phyloP scores from a whole-genome alignment of 2,888 invertebrate species.

The Cantharis lateralis region DNA sequence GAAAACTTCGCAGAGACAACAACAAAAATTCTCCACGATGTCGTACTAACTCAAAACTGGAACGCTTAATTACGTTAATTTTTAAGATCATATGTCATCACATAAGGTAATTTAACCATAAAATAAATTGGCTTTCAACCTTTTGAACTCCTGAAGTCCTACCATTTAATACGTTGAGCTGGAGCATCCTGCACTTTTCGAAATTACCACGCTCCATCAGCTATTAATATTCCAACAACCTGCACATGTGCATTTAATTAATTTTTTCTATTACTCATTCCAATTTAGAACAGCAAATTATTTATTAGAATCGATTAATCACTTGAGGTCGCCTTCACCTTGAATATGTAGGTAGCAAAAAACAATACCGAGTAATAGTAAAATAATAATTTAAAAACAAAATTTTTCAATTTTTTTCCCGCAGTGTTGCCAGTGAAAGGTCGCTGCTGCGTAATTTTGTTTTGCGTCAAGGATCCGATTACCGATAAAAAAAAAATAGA shows the following conservation, averaged over 20 bases:
- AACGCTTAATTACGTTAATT: not conserved
- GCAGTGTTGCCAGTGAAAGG: too few relatives aligned
- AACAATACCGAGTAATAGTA: not conserved
- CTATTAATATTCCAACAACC: not conserved
- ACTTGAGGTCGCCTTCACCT: not conserved
- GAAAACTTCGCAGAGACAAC: not conserved
- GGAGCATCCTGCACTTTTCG: constrained; percentile 11
- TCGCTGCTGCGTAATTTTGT: too few relatives aligned
- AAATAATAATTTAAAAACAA: too few relatives aligned
- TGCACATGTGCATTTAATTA: not conserved
- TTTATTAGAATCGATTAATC: not conserved
- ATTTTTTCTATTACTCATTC: not conserved
- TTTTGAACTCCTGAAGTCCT: not conserved
- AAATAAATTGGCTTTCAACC: not conserved
- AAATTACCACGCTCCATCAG: not conserved
- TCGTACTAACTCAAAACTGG: not conserved
- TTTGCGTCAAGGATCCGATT: too few relatives aligned
- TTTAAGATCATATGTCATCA: constrained; percentile 4
- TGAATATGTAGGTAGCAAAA: not conserved
- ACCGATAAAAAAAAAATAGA: too few relatives aligned
- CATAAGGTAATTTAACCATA: not conserved
- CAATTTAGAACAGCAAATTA: not conserved
- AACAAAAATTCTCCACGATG: not conserved
- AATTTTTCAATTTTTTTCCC: not conserved
- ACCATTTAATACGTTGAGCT: not conserved